phyloP scores from a whole-genome alignment of 2,888 invertebrate genomes.

The Thymelicus sylvestris region DNA sequence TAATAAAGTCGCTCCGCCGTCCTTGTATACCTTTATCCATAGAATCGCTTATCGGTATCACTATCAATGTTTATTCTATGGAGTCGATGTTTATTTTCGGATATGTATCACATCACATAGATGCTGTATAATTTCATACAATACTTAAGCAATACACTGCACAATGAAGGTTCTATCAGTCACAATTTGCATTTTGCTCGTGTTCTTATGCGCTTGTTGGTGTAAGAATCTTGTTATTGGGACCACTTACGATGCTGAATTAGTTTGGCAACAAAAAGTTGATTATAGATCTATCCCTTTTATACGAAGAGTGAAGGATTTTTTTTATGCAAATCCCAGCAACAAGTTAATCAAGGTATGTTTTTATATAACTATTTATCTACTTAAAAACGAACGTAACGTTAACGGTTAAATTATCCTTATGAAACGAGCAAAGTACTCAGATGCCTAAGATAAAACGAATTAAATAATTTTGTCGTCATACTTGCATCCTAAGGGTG shows the following conservation, averaged over 20 bases:
- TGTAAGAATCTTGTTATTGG: conserved; percentile 64
- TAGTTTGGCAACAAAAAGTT: conserved; percentile 64
- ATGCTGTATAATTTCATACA: not conserved
- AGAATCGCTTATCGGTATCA: no score
- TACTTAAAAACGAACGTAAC: no score
- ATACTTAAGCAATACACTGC: no score
- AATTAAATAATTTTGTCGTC: no score
- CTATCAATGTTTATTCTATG: no score
- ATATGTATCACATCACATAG: not conserved
- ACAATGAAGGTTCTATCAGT: conserved; percentile 57
- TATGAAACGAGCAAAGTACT: no score
- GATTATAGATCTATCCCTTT: conserved; percentile 66
- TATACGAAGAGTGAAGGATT: conserved; percentile 67
- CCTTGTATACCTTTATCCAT: no score
- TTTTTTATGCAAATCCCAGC: conserved; percentile 63
- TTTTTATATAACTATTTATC: conserved; percentile 1
- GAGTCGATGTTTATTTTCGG: not conserved
- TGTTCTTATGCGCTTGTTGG: conserved; percentile 53
- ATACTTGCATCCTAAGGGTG: no score
- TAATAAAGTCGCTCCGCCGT: not conserved
- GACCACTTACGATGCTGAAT: conserved; percentile 56
- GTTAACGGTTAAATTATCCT: no score
- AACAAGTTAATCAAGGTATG: conserved; percentile 61
- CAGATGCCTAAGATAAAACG: no score
- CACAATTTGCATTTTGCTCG: conserved; percentile 51